phyloP scores from a whole-genome alignment of 2,888 invertebrate species.

The Megaustenia siamemsis region DNA sequence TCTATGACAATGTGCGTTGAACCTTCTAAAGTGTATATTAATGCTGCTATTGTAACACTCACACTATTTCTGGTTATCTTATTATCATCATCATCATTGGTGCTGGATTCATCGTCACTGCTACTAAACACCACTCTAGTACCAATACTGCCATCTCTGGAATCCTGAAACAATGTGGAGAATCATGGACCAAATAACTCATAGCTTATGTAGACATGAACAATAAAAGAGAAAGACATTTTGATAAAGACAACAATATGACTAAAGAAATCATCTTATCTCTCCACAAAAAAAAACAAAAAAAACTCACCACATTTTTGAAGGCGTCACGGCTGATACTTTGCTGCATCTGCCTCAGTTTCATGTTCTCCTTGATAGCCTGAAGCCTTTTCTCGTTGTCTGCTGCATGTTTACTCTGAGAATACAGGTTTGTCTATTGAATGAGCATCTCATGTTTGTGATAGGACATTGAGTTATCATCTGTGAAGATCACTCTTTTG shows the following conservation, averaged over 20 bases:
- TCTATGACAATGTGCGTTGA: too few relatives aligned
- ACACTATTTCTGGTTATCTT: neutral
- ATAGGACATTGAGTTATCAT: too few relatives aligned
- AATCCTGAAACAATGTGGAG: neutral
- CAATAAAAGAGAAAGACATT: too few relatives aligned
- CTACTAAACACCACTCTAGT: constrained; percentile 37
- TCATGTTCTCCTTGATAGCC: constrained; percentile 36
- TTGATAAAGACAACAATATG: too few relatives aligned
- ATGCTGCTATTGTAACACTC: too few relatives aligned
- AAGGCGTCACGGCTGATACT: constrained; percentile 37
- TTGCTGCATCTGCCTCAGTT: constrained; percentile 39
- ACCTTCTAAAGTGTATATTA: too few relatives aligned
- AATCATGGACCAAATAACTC: neutral
- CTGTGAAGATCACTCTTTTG: too few relatives aligned
- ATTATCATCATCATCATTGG: neutral
- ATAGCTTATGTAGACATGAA: too few relatives aligned
- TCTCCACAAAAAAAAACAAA: too few relatives aligned
- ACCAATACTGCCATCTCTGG: neutral
- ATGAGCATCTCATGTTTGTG: too few relatives aligned
- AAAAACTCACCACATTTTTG: constrained; percentile 45
- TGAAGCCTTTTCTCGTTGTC: constrained; percentile 50
- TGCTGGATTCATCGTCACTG: constrained; percentile 5
- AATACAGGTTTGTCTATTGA: neutral
- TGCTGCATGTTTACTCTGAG: constrained; percentile 36
- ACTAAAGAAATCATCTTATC: too few relatives aligned